Base-by-base conservation (phyloP, 2,797 vertebrate genomes). In the Huso huso region DNA sequence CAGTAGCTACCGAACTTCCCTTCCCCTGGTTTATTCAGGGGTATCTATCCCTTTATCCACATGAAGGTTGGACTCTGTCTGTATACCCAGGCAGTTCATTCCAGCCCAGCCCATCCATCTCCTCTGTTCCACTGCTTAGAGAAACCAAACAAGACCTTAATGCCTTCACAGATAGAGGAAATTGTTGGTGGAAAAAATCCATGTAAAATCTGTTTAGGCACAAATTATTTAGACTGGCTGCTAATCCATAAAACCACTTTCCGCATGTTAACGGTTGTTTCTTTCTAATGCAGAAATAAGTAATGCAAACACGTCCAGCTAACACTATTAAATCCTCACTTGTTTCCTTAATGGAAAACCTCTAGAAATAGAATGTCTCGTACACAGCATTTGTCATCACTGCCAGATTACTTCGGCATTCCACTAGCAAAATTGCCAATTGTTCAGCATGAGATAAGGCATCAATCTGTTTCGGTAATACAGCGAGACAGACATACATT, bases 101-200 rank as follows among this genome's bases (percentile, higher is more conserved):
- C 23, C 23, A 37, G 23, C 23, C 23, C 2, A 37, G 23, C 23
- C 23, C 23, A 37, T 37, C 23, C 23, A 37, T 3, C 23, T 37
- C 23, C 23, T 37, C 23, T 37, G 23, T 37, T 65, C 57, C 57
- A 37, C 64, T 58, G 50, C 64, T 66, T 58, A 66, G 23, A 6
- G 18, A 49, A 57, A 49, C 49, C 64, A 66, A 66, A 66, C 64
- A 66, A 53, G 49, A 48, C 64, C 64, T 49, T 66, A 58, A 58
- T 66, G 58, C 48, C 64, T 49, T 13, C 57, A 55, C 50, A 66
- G 52, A 66, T 53, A 52, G 57, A 48, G 53, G 52, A 66, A 51
- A 58, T 12, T 1, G 11, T 66, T 48, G 8, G 6, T 10, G 53
- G 23, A 18, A 58, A 66, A 58, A 18, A 66, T 13, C 13, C 6